These are phyloP conservation scores for Cyprinodon variegatus DNA, from an alignment of 2,113 vertebrate species.

Conservation along the genomic window DNA sequence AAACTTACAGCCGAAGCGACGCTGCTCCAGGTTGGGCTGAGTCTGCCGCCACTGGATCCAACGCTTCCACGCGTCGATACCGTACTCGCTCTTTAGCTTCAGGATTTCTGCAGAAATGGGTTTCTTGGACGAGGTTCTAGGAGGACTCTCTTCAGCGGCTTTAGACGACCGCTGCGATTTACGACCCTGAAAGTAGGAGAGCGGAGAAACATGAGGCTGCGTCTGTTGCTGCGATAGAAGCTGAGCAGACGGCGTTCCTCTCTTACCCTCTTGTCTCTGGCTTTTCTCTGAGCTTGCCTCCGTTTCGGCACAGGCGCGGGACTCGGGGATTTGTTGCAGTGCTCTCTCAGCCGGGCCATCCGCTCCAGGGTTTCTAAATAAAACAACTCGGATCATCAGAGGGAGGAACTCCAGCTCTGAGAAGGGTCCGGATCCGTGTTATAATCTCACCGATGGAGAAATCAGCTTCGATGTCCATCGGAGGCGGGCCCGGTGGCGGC, in stretches of 20 bases:
- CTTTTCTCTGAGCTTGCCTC: constrained; percentile 83
- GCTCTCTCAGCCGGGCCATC: constrained; percentile 45
- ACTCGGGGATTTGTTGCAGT: constrained; percentile 58
- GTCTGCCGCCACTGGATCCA: constrained; percentile 93
- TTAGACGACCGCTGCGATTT: constrained; percentile 39
- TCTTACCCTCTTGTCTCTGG: constrained; percentile 88
- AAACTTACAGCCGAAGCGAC: constrained; percentile 82
- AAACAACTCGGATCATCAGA: neutral
- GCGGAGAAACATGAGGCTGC: too few relatives aligned
- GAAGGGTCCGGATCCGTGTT: neutral
- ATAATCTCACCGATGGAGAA: constrained; percentile 84
- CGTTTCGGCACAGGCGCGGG: constrained; percentile 33
- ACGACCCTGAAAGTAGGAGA: constrained; percentile 59
- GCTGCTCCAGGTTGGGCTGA: constrained; percentile 86
- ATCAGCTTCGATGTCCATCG: constrained; percentile 91
- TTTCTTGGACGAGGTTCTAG: neutral
- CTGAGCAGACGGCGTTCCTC: neutral
- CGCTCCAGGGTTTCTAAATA: constrained; percentile 62
- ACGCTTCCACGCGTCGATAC: constrained; percentile 93
- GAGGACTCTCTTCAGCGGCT: neutral
- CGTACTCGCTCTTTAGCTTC: constrained; percentile 89
- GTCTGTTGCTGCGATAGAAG: too few relatives aligned
- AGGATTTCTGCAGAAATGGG: constrained; percentile 25
- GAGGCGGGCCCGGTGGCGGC: constrained; percentile 67
- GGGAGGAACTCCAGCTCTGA: neutral